phyloP scores from a whole-genome alignment of 37 sponge, comb jelly and placozoan genomes.

The Agelas oroides region DNA sequence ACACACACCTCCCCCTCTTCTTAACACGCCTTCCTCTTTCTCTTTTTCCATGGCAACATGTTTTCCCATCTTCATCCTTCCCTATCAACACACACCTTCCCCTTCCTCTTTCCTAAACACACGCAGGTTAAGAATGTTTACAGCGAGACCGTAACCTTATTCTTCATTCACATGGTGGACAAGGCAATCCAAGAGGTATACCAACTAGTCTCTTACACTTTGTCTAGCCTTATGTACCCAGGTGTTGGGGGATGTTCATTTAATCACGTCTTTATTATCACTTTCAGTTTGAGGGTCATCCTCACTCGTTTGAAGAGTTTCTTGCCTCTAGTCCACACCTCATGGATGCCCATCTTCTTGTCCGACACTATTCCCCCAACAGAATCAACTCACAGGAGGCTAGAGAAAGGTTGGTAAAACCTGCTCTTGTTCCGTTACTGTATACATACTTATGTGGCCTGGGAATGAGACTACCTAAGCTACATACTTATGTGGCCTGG shows the following conservation, averaged over 20 bases:
- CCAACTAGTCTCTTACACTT: not conserved
- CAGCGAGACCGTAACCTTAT: constrained; percentile 38
- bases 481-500: too few relatives aligned
- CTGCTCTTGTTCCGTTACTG: too few relatives aligned
- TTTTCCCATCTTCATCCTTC: too few relatives aligned
- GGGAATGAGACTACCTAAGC: too few relatives aligned
- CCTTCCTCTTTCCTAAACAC: not conserved
- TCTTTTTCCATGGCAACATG: too few relatives aligned
- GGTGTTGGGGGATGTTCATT: too few relatives aligned
- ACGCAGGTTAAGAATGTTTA: constrained; percentile 40
- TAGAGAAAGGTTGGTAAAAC: constrained; percentile 31
- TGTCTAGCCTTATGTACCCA: not conserved
- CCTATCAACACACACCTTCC: not conserved
- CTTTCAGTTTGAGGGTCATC: not conserved
- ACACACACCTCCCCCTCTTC: too few relatives aligned
- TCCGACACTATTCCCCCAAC: constrained; percentile 14
- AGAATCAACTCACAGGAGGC: constrained; percentile 16
- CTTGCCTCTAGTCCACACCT: constrained; percentile 26
- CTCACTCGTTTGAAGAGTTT: constrained; percentile 44
- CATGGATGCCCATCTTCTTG: constrained; percentile 8
- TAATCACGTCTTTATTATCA: not conserved
- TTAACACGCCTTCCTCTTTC: not conserved
- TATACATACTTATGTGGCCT: too few relatives aligned
- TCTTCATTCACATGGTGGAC: constrained; percentile 51
- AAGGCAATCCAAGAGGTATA: constrained; percentile 30